phyloP scores from a whole-genome alignment of 1,140 invertebrate genomes.

The Drosophila bocki region DNA sequence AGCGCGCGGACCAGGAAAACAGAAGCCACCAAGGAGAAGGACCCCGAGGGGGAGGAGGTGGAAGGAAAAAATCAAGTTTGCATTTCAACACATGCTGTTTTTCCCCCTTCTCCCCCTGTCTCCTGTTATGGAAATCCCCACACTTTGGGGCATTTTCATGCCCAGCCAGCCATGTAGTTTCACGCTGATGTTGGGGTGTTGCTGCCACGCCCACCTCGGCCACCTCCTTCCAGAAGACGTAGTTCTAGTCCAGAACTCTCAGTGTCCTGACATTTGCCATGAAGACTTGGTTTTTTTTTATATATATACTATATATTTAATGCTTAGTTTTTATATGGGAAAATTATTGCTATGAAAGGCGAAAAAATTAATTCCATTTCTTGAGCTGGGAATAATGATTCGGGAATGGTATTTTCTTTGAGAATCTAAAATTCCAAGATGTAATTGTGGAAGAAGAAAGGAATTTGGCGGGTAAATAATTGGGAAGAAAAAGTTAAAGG shows the following conservation, averaged over 20 bases:
- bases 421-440: background rate
- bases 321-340: slow-evolving; percentile 23
- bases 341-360: slow-evolving; percentile 16
- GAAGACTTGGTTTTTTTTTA: slow-evolving; percentile 7
- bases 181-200: slow-evolving; percentile 77
- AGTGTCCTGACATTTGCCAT: slow-evolving; percentile 71
- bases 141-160: slow-evolving; percentile 66
- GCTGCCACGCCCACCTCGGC: slow-evolving; percentile 55
- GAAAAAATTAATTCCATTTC: slow-evolving; percentile 19
- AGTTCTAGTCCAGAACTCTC: slow-evolving; percentile 41
- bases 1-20: slow-evolving; percentile 50
- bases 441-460: background rate
- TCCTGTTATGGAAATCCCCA: background rate
- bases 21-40: slow-evolving; percentile 26
- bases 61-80: slow-evolving; percentile 67
- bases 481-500: background rate
- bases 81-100: slow-evolving; percentile 78
- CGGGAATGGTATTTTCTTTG: slow-evolving; percentile 1
- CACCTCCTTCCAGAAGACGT: slow-evolving; percentile 14
- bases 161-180: slow-evolving; percentile 79
- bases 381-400: slow-evolving; percentile 18
- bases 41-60: slow-evolving; percentile 1
- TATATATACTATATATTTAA: slow-evolving; percentile 2
- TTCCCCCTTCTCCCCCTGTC: background rate
- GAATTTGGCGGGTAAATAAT: background rate